A percentile compares a stretch with the other conserved stretches of the same genome.
Evolutionary conservation across 1,140 invertebrate genomes (phyloP).

Genomic region (Drosophila neocordata): DNA sequence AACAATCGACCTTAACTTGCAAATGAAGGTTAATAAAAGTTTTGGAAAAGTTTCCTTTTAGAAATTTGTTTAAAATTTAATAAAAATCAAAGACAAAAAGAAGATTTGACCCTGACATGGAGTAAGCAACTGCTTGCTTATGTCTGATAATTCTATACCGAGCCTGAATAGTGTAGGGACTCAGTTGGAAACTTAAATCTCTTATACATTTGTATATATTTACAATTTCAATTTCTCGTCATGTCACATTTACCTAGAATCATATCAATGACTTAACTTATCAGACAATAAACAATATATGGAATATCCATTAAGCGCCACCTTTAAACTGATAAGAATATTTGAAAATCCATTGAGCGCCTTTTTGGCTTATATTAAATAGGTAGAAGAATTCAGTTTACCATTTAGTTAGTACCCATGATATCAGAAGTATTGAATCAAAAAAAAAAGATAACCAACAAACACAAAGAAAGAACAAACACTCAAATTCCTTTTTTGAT

Average conservation of each 20-base stretch:
- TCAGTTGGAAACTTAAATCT: too few species aligned
- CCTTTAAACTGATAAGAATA: conserved; percentile 28
- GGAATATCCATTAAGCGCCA: neutral
- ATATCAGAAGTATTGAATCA: conserved; percentile 29
- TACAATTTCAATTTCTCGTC: neutral
- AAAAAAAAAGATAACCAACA: neutral
- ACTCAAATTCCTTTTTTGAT: conserved; percentile 37
- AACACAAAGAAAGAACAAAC: neutral
- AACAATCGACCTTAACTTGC: too few species aligned
- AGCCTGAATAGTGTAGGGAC: too few species aligned
- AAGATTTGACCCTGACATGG: too few species aligned
- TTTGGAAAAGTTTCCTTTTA: too few species aligned
- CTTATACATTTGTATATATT: too few species aligned
- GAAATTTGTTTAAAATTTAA: too few species aligned
- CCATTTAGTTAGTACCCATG: conserved; percentile 47
- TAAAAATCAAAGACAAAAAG: too few species aligned
- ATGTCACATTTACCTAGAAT: neutral
- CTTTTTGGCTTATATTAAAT: conserved; percentile 54
- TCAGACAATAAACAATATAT: neutral
- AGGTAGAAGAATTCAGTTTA: conserved; percentile 35
- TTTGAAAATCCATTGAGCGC: conserved; percentile 44
- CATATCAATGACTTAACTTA: neutral
- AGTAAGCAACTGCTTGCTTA: too few species aligned
- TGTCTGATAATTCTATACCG: too few species aligned
- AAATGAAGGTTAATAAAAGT: too few species aligned